phyloP scores from a whole-genome alignment of 2,797 vertebrate genomes.

The Manis javanica region DNA sequence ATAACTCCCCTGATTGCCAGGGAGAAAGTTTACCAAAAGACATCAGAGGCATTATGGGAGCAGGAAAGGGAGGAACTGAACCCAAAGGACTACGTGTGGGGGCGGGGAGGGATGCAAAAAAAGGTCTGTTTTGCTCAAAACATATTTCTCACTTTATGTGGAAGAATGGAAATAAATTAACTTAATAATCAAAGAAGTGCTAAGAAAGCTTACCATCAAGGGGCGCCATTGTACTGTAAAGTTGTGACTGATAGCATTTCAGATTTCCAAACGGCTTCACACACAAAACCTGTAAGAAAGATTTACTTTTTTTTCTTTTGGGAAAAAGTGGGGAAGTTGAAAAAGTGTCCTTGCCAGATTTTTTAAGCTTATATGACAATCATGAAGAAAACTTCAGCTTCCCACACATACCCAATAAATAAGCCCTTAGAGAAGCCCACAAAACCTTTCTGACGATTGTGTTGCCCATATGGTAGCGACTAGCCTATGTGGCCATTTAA shows the following conservation, averaged over 20 bases:
- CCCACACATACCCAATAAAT: background rate
- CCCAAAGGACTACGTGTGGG: too few relatives aligned
- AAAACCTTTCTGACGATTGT: background rate
- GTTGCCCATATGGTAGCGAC: background rate
- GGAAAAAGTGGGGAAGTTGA: background rate
- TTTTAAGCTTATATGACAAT: background rate
- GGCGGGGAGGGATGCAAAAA: background rate
- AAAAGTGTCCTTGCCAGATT: background rate
- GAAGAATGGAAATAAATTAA: background rate
- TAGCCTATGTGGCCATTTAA: background rate
- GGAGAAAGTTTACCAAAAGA: background rate
- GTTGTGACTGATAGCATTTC: background rate
- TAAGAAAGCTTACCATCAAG: constrained; percentile 85
- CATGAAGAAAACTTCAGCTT: background rate
- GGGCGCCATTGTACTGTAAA: constrained; percentile 78
- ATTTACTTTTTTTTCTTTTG: background rate
- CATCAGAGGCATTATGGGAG: background rate
- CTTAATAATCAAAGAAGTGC: background rate
- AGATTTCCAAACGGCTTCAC: constrained; percentile 46
- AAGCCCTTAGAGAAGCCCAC: background rate
- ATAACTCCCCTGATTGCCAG: background rate
- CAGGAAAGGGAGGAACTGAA: background rate
- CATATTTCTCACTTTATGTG: background rate
- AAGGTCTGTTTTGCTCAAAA: background rate
- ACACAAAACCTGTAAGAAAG: constrained; percentile 79